Evolutionary conservation across 2,113 vertebrate species (phyloP).

Genomic region (Nansenia antarctica): DNA sequence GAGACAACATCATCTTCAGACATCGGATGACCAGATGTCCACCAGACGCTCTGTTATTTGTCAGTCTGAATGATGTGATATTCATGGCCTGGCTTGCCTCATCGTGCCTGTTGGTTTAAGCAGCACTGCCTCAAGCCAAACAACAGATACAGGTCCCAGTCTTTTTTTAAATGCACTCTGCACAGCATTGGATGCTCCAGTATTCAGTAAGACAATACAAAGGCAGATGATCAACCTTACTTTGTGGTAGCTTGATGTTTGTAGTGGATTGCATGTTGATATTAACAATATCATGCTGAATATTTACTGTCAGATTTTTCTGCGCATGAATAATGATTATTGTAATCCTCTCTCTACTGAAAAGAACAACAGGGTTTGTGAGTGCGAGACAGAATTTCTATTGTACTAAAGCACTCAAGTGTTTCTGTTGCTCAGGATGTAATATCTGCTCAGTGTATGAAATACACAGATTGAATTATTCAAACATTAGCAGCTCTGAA

Average conservation of each 20-base stretch:
- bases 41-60: slow-evolving; percentile 37
- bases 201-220: neutral
- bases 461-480: slow-evolving; percentile 56
- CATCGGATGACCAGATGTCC: slow-evolving; percentile 58
- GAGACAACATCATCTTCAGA: slow-evolving; percentile 34
- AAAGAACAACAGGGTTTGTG: neutral
- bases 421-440: slow-evolving; percentile 16
- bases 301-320: neutral
- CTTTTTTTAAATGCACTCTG: neutral
- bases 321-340: neutral
- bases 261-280: neutral
- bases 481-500: slow-evolving; percentile 51
- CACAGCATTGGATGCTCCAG: neutral
- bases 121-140: slow-evolving; percentile 57
- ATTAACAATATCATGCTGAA: neutral
- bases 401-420: slow-evolving; percentile 9
- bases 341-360: neutral
- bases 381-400: neutral
- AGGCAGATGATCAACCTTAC: neutral
- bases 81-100: slow-evolving; percentile 58
- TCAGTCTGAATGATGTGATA: slow-evolving; percentile 58
- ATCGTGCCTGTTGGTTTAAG: slow-evolving; percentile 51
- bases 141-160: slow-evolving; percentile 17
- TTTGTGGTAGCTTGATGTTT: neutral
- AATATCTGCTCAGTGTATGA: slow-evolving; percentile 37